Evolutionary conservation across 2,888 invertebrate genomes (phyloP), one percentile per base, ranked within the genome.

Genomic region (Drosophila suboccidentalis): DNA sequence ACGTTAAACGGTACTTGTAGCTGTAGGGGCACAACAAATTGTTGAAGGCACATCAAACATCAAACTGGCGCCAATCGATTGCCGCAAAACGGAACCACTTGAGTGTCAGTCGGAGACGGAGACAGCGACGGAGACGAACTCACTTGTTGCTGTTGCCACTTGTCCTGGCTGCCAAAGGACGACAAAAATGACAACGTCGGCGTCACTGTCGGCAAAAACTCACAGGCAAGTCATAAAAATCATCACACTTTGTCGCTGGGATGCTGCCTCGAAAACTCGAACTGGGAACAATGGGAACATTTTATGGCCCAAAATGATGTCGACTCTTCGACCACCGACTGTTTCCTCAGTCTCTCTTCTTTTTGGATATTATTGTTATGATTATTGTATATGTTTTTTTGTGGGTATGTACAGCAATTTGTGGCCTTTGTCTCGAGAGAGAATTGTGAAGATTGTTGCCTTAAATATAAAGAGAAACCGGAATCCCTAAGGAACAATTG

Each of bases 201-300:
- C 82, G 84, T 73, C 87, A 70, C 50, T 77, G 82, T 73, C 83
- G 83, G 83, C 82, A 80, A 69, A 82, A 87, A 78, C 60, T 82
- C 80, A 85, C 76, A 85, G 88, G 75, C 87, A 57, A 82, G 75
- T 82, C 89, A 87, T 87, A 89, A 87, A 87, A 87, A 61, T 77
- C 80, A 89, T 89, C 86, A 89, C 87, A 87, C 87, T 87, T 87
- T 79, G 80, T 85, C 65, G 53, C 80, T 62, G 76, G 70, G 74
- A 76, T 75, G 61, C 64, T 78, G 75, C 4, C 32, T 39, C 0
- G 8, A 53, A 2, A 53, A 4, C 29, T 44, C 36, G 55, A 57
- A 47, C 59, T 69, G 63, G 64, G 54, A 89, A 85, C 84, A 85
- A 87, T 76, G 58, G 61, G 38, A 51, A 66, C 61, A 68, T 80